Evolutionary conservation across 1,140 invertebrate species (phyloP).

Genomic region (Cydia strobilella): DNA sequence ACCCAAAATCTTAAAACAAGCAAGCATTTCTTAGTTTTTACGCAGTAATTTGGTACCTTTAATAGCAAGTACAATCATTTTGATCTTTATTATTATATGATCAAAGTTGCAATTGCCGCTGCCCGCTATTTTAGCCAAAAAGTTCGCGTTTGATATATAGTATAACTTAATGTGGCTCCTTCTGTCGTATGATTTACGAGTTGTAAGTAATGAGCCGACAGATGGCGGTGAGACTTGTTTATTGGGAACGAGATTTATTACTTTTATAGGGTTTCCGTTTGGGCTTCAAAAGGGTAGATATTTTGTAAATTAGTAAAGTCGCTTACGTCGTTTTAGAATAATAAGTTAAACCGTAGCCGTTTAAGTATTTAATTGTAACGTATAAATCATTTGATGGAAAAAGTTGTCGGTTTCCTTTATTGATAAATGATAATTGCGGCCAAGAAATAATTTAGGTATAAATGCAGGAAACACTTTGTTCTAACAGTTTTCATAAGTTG

Average conservation of each 20-base stretch:
- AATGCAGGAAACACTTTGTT: too few relatives aligned
- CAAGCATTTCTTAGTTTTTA: neutral
- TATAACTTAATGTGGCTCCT: slow-evolving; percentile 65
- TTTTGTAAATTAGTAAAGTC: neutral
- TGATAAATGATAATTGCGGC: neutral
- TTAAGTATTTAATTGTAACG: neutral
- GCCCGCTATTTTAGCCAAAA: neutral
- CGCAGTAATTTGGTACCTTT: too few relatives aligned
- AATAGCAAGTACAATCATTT: neutral
- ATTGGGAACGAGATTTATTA: slow-evolving; percentile 66
- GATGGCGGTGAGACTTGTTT: slow-evolving; percentile 73
- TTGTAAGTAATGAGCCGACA: slow-evolving; percentile 65
- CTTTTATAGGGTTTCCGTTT: slow-evolving; percentile 33
- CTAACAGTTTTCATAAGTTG: too few relatives aligned
- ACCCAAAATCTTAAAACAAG: neutral
- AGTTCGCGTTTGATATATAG: slow-evolving; percentile 53
- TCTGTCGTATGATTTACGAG: slow-evolving; percentile 64
- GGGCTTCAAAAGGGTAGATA: neutral
- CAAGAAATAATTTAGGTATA: too few relatives aligned
- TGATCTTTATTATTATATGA: neutral
- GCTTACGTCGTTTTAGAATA: neutral
- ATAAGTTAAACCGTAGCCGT: neutral
- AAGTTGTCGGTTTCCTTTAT: neutral
- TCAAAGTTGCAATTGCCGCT: neutral
- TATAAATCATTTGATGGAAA: neutral